Base-by-base conservation (phyloP, 2,113 vertebrate species). In the Sinocyclocheilus maitianheensis region DNA sequence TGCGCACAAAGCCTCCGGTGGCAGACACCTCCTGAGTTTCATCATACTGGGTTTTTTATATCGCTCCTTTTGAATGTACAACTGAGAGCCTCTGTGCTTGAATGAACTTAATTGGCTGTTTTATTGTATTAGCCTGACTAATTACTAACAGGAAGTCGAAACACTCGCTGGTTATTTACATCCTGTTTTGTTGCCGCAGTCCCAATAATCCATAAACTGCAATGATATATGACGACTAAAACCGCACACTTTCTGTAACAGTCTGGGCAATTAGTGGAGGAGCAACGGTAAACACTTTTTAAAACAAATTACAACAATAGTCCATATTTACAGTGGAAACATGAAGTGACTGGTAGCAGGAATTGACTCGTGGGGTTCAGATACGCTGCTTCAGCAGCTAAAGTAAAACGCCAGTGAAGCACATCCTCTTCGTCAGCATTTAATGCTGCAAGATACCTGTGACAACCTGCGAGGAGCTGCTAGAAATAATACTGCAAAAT, bases 371-470 rank as follows among this genome's bases (percentile, higher is more conserved):
- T 4, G 51, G 53, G 53, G 30, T 60, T 78, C 16, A 40, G 20
- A 80, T 43, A 14, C 5, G 77, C 77, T 63, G 77, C 6, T 62
- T 26, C 78, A 81, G 78, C 78, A 65, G 18, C 4, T 20, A 40
- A 74, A 53, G 13, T 53, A 16, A 77, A 77, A 77, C 16, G 6
- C 2, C n/a, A 18, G 48, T 0, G 16, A 11, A 46, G 22, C 26
- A 78, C 77, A 43, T 43, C 20, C 55, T 60, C 30, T 79, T 13
- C n/a, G 20, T 43, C 55, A 79, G 77, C 77, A 79, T 40, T 62
- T 40, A 62, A 14, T 62, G 30, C 30, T 60, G 9, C 37, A 34
- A 34, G 24, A 53, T 55, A 55, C 16, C 14, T 11, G 14, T 26
- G 75, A 53, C 43, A 2, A 20, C 67, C 30, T 37, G 14, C 2